A percentile compares a stretch with the other conserved stretches of the same genome.
phyloP scores from a whole-genome alignment of 2,797 vertebrate genomes.

The Pangasius krempfi region DNA sequence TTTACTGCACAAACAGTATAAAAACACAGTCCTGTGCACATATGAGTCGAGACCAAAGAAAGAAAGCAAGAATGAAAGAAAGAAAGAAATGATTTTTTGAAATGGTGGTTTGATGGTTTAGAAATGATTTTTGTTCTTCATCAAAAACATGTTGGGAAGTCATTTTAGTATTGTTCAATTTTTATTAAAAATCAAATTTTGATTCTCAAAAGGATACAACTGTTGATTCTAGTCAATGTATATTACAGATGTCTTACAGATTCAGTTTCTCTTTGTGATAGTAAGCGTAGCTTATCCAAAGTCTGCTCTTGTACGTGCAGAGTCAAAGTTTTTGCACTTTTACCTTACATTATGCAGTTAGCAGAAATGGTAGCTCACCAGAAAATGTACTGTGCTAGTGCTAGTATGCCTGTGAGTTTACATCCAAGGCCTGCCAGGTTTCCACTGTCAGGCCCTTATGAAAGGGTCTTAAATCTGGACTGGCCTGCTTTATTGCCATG shows the following conservation, averaged over 20 bases:
- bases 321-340: neutral
- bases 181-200: neutral
- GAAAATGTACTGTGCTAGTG: neutral
- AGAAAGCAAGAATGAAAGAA: neutral
- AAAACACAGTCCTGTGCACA: neutral
- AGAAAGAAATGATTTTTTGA: neutral
- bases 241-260: neutral
- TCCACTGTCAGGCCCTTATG: neutral
- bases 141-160: neutral
- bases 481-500: neutral
- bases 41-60: neutral
- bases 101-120: neutral
- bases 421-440: neutral
- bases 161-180: neutral
- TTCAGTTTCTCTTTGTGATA: no score
- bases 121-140: neutral
- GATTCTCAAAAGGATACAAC: neutral
- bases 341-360: neutral
- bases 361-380: neutral
- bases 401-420: neutral
- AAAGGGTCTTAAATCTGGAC: neutral
- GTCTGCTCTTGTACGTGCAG: neutral
- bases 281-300: neutral
- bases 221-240: neutral
- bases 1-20: neutral